Evolutionary conservation across 2,888 invertebrate species (phyloP), one percentile per base, ranked within the genome.

Genomic region (Hypercompe scribonia): DNA sequence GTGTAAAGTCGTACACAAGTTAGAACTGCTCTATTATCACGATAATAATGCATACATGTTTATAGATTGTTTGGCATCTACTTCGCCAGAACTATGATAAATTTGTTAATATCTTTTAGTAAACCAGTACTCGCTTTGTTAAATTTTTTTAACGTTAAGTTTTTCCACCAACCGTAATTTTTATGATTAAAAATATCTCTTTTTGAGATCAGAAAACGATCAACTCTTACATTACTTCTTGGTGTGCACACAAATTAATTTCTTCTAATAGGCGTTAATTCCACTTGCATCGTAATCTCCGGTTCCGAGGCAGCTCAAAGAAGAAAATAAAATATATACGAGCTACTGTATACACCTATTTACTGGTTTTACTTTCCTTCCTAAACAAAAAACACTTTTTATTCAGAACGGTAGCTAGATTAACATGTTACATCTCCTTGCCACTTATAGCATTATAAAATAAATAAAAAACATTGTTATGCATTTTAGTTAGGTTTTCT

Each of bases 381-480:
- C 63, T 72, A 36, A 61, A 68, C 54, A n/a, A n/a, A n/a, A n/a
- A n/a, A n/a, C n/a, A n/a, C n/a, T n/a, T n/a, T n/a, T n/a, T n/a
- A n/a, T n/a, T 54, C 65, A 39, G n/a, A 65, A n/a, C 58, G 66
- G n/a, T n/a, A 68, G 46, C 39, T 42, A 67, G 63, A 68, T 81
- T 65, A 73, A 54, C 58, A 46, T 73, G 33, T 78, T 78, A 76
- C 64, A n/a, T 67, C 66, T 42, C 58, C n/a, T n/a, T 34, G n/a
- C n/a, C n/a, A n/a, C 65, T 80, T 78, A 83, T 74, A 70, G 65
- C n/a, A 71, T 61, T 61, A 71, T n/a, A 36, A 33, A 66, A 33
- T 68, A 78, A 72, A 36, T 77, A 70, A 63, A 74, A 71, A 73
- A 77, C 33, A 75, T 70, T 71, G 71, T 74, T 74, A 74, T 76